Conservation (phyloP, 2,113 vertebrate species). For the Microtus pennsylvanicus region DNA sequence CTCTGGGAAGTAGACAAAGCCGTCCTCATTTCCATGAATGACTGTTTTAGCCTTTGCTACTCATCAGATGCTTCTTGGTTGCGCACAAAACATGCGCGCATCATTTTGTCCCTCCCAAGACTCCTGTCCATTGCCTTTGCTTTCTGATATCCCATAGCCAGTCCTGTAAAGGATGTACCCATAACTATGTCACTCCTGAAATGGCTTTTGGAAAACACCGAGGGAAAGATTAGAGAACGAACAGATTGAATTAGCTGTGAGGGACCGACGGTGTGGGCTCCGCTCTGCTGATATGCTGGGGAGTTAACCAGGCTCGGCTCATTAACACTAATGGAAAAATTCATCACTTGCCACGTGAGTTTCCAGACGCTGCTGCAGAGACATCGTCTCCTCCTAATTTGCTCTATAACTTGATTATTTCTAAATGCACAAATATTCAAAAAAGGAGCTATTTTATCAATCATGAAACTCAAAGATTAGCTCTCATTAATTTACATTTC, state of each 20-base stretch:
- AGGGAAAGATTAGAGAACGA: slow-evolving; percentile 51
- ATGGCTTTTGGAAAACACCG: slow-evolving; percentile 46
- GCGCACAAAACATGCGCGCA: neutral
- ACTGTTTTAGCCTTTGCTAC: slow-evolving; percentile 8
- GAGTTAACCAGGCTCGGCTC: slow-evolving; percentile 59
- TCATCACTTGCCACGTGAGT: slow-evolving; percentile 54
- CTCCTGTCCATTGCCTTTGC: slow-evolving; percentile 8
- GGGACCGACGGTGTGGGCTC: slow-evolving; percentile 6
- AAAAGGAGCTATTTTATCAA: slow-evolving; percentile 66
- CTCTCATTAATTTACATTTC: slow-evolving; percentile 66
- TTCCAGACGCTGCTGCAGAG: neutral
- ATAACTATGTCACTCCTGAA: slow-evolving; percentile 60
- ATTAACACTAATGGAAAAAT: slow-evolving; percentile 71
- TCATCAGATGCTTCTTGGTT: neutral
- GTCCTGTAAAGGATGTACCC: slow-evolving; percentile 30
- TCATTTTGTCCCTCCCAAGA: slow-evolving; percentile 45
- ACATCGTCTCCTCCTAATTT: slow-evolving; percentile 42
- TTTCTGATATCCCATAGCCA: slow-evolving; percentile 18
- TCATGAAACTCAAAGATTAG: slow-evolving; percentile 60
- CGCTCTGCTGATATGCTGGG: neutral
- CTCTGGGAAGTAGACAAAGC: slow-evolving; percentile 34
- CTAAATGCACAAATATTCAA: slow-evolving; percentile 56
- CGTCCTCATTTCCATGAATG: neutral
- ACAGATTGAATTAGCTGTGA: slow-evolving; percentile 64
- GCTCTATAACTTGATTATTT: slow-evolving; percentile 65